Base-by-base conservation (phyloP, 2,888 invertebrate species). In the Lochmaea capreae region DNA sequence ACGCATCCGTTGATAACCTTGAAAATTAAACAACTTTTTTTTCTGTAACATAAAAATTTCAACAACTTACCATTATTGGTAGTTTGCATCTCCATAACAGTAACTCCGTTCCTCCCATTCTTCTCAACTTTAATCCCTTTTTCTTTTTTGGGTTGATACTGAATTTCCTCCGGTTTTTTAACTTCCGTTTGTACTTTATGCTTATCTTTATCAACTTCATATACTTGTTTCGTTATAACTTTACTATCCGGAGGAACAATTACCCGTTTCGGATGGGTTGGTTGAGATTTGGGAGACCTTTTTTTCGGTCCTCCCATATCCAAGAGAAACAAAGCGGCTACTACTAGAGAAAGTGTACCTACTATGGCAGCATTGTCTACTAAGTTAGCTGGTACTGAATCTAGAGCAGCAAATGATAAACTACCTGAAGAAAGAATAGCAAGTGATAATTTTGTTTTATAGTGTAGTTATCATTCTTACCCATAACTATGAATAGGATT, bases 321-420 rank as follows among this genome's bases (percentile, higher is more conserved):
- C 46, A 92, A 84, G 42, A 93, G 89, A 86, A 94, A 94, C 1
- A 93, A 86, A 0, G 91, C 89, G 0, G 92, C 93, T 1, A 92
- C 93, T 2, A 92, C 80, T 26, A 94, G 87, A 2, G 93, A 91
- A 14, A 94, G 86, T 1, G 90, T 89, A 3, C 94, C 94, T 18
- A 94, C 89, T 14, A 93, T 90, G 0, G 93, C 91, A 0, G 93
- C 93, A 85, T 94, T 94, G 81, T 92, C 93, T 39, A 93, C 87
- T 79, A 94, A 86, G 72, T 91, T 90, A 12, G 88, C 87, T 0
- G 93, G 93, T 3, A 94, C 90, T 16, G 92, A 92, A 82, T 94
- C 94, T 81, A 94, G 87, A 4, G 93, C 91, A 3, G 93, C 92
- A 74, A 93, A 88, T 75, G 92, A 91, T 80, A 94, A 87, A 78